Conservation (phyloP, 2,888 invertebrate genomes). For the Pollenia griseotomentosa region DNA sequence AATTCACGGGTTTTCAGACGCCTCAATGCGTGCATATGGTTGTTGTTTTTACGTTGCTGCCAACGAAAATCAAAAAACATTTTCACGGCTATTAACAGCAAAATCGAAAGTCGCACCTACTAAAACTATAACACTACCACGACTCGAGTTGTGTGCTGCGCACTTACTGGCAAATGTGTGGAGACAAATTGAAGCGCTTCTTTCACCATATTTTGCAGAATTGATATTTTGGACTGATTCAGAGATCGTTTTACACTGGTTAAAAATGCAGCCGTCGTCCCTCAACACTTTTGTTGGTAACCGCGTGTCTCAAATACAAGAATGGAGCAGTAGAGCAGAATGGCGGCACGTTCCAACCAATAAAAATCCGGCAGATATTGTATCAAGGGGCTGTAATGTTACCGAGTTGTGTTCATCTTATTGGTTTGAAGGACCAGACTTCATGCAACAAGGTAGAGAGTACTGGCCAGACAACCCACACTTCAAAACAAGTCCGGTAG, state of each 20-base stretch:
- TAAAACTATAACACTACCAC: slow-evolving; percentile 55
- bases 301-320: slow-evolving; percentile 52
- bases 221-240: slow-evolving; percentile 54
- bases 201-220: slow-evolving; percentile 17
- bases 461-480: slow-evolving; percentile 14
- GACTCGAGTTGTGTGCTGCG: slow-evolving; percentile 65
- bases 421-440: slow-evolving; percentile 48
- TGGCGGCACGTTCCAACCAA: slow-evolving; percentile 62
- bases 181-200: slow-evolving; percentile 44
- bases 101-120: too few species aligned
- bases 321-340: slow-evolving; percentile 23
- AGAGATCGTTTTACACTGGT: slow-evolving; percentile 52
- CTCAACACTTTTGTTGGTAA: slow-evolving; percentile 58
- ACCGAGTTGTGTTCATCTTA: slow-evolving; percentile 37
- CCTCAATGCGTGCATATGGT: slow-evolving; percentile 64
- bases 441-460: background rate
- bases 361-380: slow-evolving; percentile 68
- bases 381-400: slow-evolving; percentile 58
- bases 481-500: background rate
- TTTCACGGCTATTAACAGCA: slow-evolving; percentile 21
- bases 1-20: too few species aligned
- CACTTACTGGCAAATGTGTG: slow-evolving; percentile 32
- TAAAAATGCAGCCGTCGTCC: slow-evolving; percentile 51
- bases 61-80: slow-evolving; percentile 40
- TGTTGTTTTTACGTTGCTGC: slow-evolving; percentile 60